Evolutionary conservation across 1,140 invertebrate species (phyloP), one percentile per base, ranked within the genome.

Genomic region (Teleopsis dalmanni): DNA sequence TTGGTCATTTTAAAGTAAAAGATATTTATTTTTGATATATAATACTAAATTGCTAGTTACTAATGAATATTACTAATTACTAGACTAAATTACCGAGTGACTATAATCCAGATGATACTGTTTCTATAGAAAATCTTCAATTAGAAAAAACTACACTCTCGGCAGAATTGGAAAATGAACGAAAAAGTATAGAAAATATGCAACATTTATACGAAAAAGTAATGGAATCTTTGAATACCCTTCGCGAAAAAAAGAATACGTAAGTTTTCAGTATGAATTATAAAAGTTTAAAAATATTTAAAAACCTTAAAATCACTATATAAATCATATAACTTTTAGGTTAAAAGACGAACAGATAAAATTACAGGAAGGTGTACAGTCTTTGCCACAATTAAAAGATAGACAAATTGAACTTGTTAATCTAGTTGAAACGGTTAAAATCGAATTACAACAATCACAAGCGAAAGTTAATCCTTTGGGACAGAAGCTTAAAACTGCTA

Each of bases 171-270:
- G 60, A 62, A n/a, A 26, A 27, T 1, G 57, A 64, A 22, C 42
- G 55, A 4, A 58, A 59, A 18, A 35, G 53, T 0, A 51, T 77
- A 38, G 78, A 81, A 41, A 68, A 75, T 42, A 59, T 77, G 6
- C 75, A 78, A 55, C 73, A 77, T n/a, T 70, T 78, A 29, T 75
- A 77, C 45, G 65, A 69, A 19, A 26, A 75, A 62, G 53, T 72
- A 62, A 58, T 73, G 72, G 59, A 65, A 16, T 54, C 53, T 1
- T 18, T 69, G 3, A 69, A 65, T 52, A 54, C 55, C 11, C 43
- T 66, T 36, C 57, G 56, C n/a, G 62, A 62, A 54, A 50, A 51
- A 14, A 46, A 35, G 35, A 57, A 54, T 46, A 35, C 36, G 52
- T 54, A 50, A 47, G 44, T 19, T 37, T 40, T 52, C 9, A 48